These are phyloP conservation scores for Drosophila pseudoobscura DNA, from an alignment of 1,140 invertebrate species.

Conservation along the genomic window DNA sequence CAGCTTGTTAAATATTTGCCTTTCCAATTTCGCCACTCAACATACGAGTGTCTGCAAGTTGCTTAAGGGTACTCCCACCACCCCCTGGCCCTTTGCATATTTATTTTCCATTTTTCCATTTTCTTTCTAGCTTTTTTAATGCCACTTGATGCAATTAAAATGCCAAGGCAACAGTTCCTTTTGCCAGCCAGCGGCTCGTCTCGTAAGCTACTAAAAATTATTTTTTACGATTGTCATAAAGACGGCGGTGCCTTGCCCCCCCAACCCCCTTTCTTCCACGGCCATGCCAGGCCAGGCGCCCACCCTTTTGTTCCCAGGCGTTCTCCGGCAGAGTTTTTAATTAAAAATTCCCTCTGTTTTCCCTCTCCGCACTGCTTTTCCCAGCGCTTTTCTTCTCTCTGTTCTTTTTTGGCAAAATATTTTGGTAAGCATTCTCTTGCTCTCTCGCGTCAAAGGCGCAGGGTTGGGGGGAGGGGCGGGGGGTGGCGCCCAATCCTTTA, in stretches of 20 bases:
- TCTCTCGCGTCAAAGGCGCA: slow-evolving; percentile 32
- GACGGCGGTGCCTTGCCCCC: slow-evolving; percentile 48
- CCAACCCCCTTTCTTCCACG: background rate
- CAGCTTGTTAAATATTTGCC: slow-evolving; percentile 56
- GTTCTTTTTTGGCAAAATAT: slow-evolving; percentile 61
- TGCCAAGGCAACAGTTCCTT: slow-evolving; percentile 54
- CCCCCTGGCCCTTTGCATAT: slow-evolving; percentile 28
- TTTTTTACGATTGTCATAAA: slow-evolving; percentile 81
- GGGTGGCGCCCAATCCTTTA: slow-evolving; percentile 50
- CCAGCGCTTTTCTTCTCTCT: slow-evolving; percentile 10
- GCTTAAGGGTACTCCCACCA: slow-evolving; percentile 34
- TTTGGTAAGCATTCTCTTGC: slow-evolving; percentile 39
- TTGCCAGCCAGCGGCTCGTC: slow-evolving; percentile 46
- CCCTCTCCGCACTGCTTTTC: background rate
- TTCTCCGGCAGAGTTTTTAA: slow-evolving; percentile 63
- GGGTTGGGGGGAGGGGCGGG: background rate
- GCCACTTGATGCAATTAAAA: slow-evolving; percentile 77
- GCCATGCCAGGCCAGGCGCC: slow-evolving; percentile 1
- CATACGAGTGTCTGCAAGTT: slow-evolving; percentile 33
- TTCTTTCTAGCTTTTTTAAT: slow-evolving; percentile 70
- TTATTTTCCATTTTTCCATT: slow-evolving; percentile 76
- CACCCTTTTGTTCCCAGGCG: slow-evolving; percentile 42
- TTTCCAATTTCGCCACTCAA: slow-evolving; percentile 46
- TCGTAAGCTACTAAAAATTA: slow-evolving; percentile 78
- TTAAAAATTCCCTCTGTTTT: slow-evolving; percentile 58